A percentile compares a stretch with the other conserved stretches of the same genome.
Conservation (phyloP, 2,888 invertebrate genomes). For the Ophonus ardosiacus region DNA sequence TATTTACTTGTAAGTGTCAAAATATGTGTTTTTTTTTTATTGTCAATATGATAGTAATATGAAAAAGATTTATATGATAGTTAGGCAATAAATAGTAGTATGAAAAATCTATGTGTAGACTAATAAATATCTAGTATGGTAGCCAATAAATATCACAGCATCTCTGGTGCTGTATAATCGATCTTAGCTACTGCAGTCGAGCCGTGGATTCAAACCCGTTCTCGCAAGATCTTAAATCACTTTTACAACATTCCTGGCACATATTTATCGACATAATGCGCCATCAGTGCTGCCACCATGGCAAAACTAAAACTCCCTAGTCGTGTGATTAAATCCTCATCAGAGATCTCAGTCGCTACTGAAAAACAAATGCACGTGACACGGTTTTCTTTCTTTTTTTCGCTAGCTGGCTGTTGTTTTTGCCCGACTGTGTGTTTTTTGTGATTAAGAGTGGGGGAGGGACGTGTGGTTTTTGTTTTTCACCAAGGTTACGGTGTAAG, state of each 20-base stretch:
- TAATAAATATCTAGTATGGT: conserved; percentile 27
- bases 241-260: conserved; percentile 47
- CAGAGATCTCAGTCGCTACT: conserved; percentile 35
- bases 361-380: conserved; percentile 57
- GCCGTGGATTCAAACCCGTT: conserved; percentile 32
- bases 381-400: conserved; percentile 41
- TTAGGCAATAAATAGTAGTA: background rate
- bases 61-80: background rate
- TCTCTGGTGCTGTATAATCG: conserved; percentile 8
- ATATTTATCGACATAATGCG: conserved; percentile 47
- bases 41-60: background rate
- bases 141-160: conserved; percentile 21
- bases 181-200: background rate
- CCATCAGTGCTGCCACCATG: conserved; percentile 30
- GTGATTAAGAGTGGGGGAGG: conserved; percentile 12
- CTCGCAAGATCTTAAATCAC: conserved; percentile 26
- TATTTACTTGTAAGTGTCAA: background rate
- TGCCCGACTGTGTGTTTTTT: conserved; percentile 20
- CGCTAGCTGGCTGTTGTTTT: conserved; percentile 23
- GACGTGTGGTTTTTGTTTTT: conserved; percentile 53
- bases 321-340: conserved; percentile 51
- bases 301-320: conserved; percentile 20
- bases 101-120: background rate
- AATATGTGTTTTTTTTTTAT: background rate
- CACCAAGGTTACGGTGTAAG: conserved; percentile 62